Evolutionary conservation across 2,113 vertebrate genomes (phyloP).

Genomic region (Polypterus senegalus): DNA sequence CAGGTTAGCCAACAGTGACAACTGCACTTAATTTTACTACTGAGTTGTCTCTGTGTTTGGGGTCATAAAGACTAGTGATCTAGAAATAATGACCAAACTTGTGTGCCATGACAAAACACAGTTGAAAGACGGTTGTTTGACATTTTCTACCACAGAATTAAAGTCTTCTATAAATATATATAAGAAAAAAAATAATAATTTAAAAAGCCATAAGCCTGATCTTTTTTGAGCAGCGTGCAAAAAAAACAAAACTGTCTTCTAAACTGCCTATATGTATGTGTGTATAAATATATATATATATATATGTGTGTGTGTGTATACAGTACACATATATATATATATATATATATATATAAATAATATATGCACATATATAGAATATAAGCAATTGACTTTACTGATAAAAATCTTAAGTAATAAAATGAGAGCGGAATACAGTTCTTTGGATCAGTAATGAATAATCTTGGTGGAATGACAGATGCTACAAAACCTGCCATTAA

Average conservation of each 20-base stretch:
- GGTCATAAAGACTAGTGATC: conserved; percentile 19
- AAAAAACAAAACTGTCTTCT: conserved; percentile 42
- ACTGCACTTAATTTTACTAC: conserved; percentile 17
- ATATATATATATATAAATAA: too few species aligned
- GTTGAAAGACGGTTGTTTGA: conserved; percentile 19
- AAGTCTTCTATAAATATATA: conserved; percentile 28
- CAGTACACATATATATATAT: too few species aligned
- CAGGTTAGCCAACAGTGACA: conserved; percentile 26
- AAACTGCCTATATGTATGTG: conserved; percentile 40
- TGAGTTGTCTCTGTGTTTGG: conserved; percentile 24
- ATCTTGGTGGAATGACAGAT: conserved; percentile 38
- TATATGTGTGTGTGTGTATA: too few species aligned
- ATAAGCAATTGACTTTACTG: conserved; percentile 33
- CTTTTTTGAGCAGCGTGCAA: conserved; percentile 34
- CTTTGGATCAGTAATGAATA: conserved; percentile 39
- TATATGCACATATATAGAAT: background rate
- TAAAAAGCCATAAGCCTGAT: conserved; percentile 66
- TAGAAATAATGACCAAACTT: conserved; percentile 19
- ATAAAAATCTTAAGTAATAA: conserved; percentile 15
- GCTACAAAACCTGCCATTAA: conserved; percentile 62
- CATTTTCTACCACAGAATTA: conserved; percentile 34
- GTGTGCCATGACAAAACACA: conserved; percentile 30
- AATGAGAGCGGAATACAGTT: conserved; percentile 25
- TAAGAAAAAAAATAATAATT: conserved; percentile 23
- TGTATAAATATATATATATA: background rate